phyloP scores from a whole-genome alignment of 2,888 invertebrate species.

The Polyommatus icarus region DNA sequence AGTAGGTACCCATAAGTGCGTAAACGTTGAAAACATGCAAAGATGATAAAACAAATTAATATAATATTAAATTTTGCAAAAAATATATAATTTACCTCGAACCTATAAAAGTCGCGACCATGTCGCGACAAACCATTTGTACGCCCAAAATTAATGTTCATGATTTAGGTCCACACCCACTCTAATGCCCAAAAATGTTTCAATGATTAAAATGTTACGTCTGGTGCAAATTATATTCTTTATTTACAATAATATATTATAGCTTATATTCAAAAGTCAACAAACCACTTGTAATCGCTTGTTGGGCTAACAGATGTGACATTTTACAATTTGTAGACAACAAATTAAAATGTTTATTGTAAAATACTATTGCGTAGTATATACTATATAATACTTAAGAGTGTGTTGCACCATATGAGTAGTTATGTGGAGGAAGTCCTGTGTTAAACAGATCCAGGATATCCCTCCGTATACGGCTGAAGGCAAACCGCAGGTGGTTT shows the following conservation, averaged over 20 bases:
- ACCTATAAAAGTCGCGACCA: background rate
- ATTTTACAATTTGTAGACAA: background rate
- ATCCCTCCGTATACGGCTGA: too few species aligned
- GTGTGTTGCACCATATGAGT: too few species aligned
- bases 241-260: too few species aligned
- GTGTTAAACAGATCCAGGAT: too few species aligned
- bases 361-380: too few species aligned
- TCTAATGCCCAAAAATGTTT: background rate
- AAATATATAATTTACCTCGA: background rate
- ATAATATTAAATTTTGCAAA: background rate
- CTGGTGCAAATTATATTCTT: background rate
- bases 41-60: background rate
- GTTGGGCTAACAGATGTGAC: background rate
- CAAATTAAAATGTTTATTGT: background rate
- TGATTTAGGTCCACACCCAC: background rate
- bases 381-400: too few species aligned
- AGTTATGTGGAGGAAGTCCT: too few species aligned
- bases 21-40: background rate
- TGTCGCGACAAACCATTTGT: background rate
- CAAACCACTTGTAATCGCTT: background rate
- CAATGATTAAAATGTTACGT: background rate
- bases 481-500: too few species aligned
- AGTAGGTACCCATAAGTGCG: background rate
- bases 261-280: too few species aligned
- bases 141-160: background rate